Conservation (phyloP, 2,113 vertebrate species). For the Stictonetta naevosa region DNA sequence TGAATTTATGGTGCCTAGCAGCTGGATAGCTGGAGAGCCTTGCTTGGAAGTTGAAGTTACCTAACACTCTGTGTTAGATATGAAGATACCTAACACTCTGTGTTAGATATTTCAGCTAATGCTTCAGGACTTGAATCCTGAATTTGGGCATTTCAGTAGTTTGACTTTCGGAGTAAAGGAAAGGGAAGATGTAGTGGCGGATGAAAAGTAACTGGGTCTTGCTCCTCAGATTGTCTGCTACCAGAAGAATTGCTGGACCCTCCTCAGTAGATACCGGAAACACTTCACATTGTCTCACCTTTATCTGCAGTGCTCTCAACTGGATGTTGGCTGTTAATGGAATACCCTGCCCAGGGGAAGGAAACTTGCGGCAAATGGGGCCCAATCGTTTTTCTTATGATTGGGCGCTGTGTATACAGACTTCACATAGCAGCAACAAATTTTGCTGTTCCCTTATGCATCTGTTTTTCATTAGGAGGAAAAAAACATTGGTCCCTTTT, state of each 20-base stretch:
- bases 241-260: neutral
- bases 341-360: neutral
- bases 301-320: neutral
- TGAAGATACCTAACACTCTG: too few relatives aligned
- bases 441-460: neutral
- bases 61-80: neutral
- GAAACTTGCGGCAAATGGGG: neutral
- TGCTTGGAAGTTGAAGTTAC: neutral
- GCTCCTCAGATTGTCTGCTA: neutral
- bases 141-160: neutral
- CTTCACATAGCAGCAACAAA: neutral
- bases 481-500: neutral
- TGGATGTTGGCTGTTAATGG: neutral
- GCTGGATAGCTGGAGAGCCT: neutral
- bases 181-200: neutral
- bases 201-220: neutral
- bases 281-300: neutral
- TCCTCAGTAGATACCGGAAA: neutral
- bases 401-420: neutral
- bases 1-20: neutral
- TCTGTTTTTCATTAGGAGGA: neutral
- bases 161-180: neutral
- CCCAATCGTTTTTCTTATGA: neutral
- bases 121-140: neutral
- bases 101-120: neutral